phyloP scores from a whole-genome alignment of 2,113 vertebrate genomes.

The Phycodurus eques region DNA sequence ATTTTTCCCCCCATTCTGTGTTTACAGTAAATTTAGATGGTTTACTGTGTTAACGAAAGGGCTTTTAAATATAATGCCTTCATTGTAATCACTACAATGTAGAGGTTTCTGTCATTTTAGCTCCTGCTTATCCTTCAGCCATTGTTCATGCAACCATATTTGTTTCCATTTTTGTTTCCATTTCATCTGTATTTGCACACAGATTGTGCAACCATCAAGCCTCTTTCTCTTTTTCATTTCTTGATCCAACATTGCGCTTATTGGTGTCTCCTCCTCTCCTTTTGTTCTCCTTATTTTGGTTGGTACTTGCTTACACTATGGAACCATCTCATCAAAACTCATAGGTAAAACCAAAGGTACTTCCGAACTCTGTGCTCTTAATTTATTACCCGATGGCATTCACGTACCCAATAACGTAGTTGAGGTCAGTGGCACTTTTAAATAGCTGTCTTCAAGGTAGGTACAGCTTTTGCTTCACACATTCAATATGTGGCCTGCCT shows the following conservation, averaged over 20 bases:
- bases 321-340: slow-evolving; percentile 96
- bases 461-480: slow-evolving; percentile 59
- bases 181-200: slow-evolving; percentile 27
- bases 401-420: slow-evolving; percentile 55
- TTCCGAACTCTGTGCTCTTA: slow-evolving; percentile 51
- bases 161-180: not conserved
- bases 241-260: slow-evolving; percentile 75
- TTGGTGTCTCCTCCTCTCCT: slow-evolving; percentile 82
- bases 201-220: slow-evolving; percentile 49
- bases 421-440: slow-evolving; percentile 46
- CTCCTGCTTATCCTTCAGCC: slow-evolving; percentile 9
- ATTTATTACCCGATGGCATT: slow-evolving; percentile 38
- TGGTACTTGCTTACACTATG: slow-evolving; percentile 95
- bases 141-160: slow-evolving; percentile 16
- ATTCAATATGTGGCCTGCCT: slow-evolving; percentile 39
- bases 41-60: not conserved
- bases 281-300: slow-evolving; percentile 78
- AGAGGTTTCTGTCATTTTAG: slow-evolving; percentile 20
- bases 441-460: slow-evolving; percentile 76
- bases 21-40: slow-evolving; percentile 26
- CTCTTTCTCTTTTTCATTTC: slow-evolving; percentile 58
- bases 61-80: slow-evolving; percentile 41
- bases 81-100: slow-evolving; percentile 28
- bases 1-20: slow-evolving; percentile 46
- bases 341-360: slow-evolving; percentile 99